Base-by-base conservation (phyloP, 1,140 invertebrate genomes). In the Harpegnathos saltator region DNA sequence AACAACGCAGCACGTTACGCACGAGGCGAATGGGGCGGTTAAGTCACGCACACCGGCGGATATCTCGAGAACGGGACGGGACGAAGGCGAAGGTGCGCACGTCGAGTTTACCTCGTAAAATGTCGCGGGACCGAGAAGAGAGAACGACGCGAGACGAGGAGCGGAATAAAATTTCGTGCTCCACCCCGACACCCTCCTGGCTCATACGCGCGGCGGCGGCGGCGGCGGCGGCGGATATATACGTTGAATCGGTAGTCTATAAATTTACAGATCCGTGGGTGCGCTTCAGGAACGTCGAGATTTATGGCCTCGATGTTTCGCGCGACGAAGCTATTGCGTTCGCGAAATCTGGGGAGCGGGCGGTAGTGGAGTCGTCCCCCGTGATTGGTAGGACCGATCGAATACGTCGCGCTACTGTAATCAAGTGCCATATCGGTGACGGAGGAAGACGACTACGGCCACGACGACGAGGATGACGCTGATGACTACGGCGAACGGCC, bases 401-500 rank as follows among this genome's bases (percentile, higher is more conserved):
- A 52, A 62, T 62, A 62, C 17, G 65, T 80, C 62, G 26, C 54
- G 50, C 66, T 33, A 48, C 29, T 44, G 63, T 85, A 88, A 88
- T 80, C 62, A 86, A 86, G 86, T 88, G 84, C 69, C 86, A 84
- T 62, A 84, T 86, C 73, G 74, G 54, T 80, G 81, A 83, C 83
- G 83, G 68, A 71, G 81, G 78, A 86, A 24, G 63, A 59, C 80
- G 74, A 44, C 38, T 3, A 11, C 38, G 38, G 11, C 75, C 59
- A 54, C 14, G 52, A 59, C 75, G 7, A 4, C 62, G 14, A 22
- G n/a, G 19, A 26, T 19, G 26, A 19, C n/a, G n/a, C n/a, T n/a
- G n/a, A n/a, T n/a, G n/a, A n/a, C n/a, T n/a, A n/a, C n/a, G n/a
- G n/a, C n/a, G n/a, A n/a, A n/a, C n/a, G n/a, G n/a, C n/a, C n/a